These are phyloP conservation scores for Pseudoips prasinana DNA, from an alignment of 2,888 invertebrate genomes.

Conservation along the genomic window DNA sequence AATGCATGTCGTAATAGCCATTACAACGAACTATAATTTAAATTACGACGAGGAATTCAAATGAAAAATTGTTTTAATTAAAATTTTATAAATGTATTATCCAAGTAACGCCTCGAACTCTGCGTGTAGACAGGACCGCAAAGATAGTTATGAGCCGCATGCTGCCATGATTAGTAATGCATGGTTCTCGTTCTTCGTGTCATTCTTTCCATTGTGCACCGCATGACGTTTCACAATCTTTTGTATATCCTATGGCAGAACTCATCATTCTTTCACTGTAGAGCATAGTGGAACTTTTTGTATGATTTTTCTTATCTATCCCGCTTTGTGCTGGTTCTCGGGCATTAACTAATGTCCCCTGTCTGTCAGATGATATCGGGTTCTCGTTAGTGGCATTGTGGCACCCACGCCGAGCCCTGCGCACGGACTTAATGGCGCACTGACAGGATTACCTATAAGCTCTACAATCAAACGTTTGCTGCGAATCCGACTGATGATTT, in stretches of 20 bases:
- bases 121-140: constrained; percentile 11
- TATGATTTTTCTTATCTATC: constrained; percentile 54
- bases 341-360: constrained; percentile 65
- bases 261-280: constrained; percentile 59
- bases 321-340: constrained; percentile 50
- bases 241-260: constrained; percentile 54
- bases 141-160: constrained; percentile 47
- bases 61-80: neutral
- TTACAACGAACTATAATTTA: constrained; percentile 6
- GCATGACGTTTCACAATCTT: constrained; percentile 72
- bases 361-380: constrained; percentile 71
- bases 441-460: constrained; percentile 62
- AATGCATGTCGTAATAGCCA: constrained; percentile 15
- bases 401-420: constrained; percentile 58
- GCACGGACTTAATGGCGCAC: constrained; percentile 55
- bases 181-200: constrained; percentile 62
- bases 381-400: constrained; percentile 73
- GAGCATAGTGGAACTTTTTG: constrained; percentile 54
- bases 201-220: constrained; percentile 70
- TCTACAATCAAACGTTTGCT: constrained; percentile 51
- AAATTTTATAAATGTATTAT: constrained; percentile 1
- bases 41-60: too few species aligned
- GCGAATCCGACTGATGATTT: constrained; percentile 46
- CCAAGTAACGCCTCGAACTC: too few species aligned
- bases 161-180: constrained; percentile 64